Base-by-base conservation (phyloP, 2,888 invertebrate species). In the Seira sanloemensis region DNA sequence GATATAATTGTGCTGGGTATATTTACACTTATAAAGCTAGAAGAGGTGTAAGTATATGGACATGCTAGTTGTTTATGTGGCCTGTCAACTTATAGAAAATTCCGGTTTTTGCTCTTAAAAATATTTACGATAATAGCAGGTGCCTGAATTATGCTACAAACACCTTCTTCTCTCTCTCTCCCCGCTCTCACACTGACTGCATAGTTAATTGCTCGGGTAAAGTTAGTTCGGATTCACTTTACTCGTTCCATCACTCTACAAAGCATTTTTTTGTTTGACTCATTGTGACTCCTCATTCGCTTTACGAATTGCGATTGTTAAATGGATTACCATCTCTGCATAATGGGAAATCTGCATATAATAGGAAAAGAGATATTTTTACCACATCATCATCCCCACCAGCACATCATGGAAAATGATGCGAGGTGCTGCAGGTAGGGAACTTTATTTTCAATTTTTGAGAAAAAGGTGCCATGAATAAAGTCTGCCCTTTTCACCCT, bases 251-350 rank as follows among this genome's bases (percentile, higher is more conserved):
- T 46, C 19, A 21, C 69, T 5, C 12, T 27, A 37, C 12, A 7
- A 37, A 37, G 18, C 18, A 26, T 24, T 37, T 9, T 12, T 27
- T 4, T 19, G 9, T 74, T 24, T 50, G 12, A 19, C 19, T 26
- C n/a, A n/a, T n/a, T n/a, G n/a, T n/a, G 68, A 18, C 68, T 77
- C 24, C 21, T 12, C 77, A 77, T 27, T 68, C 77, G 67, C 67
- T 77, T 77, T 73, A 81, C 75, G 81, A 81, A 67, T 81, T 81
- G n/a, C n/a, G 81, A 81, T 81, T 81, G 81, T 81, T 81, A 81
- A n/a, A n/a, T 81, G 81, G 81, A 81, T 81, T 69, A 81, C 73
- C 80, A 58, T 74, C 18, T 72, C 68, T 80, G 74, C 37, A 79
- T 67, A 68, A 77, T 78, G 50, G 69, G 71, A 67, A 78, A 78